Base-by-base conservation (phyloP, 2,797 vertebrate species). In the Lagodon rhomboides region DNA sequence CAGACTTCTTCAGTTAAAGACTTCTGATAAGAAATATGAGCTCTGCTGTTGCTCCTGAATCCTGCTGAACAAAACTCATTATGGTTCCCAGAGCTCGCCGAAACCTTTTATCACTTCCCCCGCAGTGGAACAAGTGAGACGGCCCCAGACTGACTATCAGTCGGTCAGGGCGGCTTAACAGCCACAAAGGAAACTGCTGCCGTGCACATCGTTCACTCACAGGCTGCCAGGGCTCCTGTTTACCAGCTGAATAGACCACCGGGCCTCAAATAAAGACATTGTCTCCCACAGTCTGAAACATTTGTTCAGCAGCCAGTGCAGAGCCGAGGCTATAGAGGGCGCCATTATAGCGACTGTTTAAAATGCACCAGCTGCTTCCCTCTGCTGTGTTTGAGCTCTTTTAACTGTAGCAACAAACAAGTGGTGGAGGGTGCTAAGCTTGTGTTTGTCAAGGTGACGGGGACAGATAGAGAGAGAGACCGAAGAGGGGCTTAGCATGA, bases 101-200 rank as follows among this genome's bases (percentile, higher is more conserved):
- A 82, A 69, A 58, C 73, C 85, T 85, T 87, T 91, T 80, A 71
- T 92, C 77, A 70, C 75, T 83, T 83, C 66, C 73, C 73, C 75
- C 7, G 20, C 80, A 73, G 76, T 75, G 75, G 75, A 87, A 90
- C 85, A 80, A 87, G 77, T 63, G 85, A 86, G 79, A 86, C 56
- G 69, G 71, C 60, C 81, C 77, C 75, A 66, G 74, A 78, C 83
- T 50, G 76, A 87, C 83, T 54, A 46, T 72, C 79, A 80, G 74
- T 72, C 43, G 13, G 30, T 34, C 80, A 49, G 74, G 68, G 79
- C 17, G 47, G 90, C 90, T 94, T 92, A 93, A 68, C 80, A 11
- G 55, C 53, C 73, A 93, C 94, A 95, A 94, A 94, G 84, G 62
- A 91, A 93, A 91, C 69, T 86, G 91, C 91, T 87, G 82, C 77